These are phyloP conservation scores for Lepus americanus DNA, from an alignment of 2,113 vertebrate species.

Conservation along the genomic window DNA sequence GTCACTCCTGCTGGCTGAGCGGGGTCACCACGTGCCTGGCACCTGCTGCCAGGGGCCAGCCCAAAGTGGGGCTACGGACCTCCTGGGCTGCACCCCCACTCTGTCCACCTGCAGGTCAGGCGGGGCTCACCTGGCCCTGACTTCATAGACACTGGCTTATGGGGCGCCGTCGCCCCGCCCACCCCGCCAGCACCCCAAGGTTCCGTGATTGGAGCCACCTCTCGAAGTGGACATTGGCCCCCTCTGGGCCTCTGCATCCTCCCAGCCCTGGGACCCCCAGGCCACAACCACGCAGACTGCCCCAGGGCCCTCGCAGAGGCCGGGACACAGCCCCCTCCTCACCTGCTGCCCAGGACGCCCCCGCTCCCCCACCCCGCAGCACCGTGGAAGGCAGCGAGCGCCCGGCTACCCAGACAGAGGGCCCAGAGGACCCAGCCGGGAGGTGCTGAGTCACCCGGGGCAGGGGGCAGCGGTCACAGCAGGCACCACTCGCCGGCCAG, in stretches of 20 bases:
- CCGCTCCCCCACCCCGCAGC: no score
- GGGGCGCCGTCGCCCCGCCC: background rate
- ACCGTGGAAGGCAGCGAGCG: no score
- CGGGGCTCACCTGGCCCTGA: no score
- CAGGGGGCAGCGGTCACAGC: background rate
- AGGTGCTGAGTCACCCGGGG: background rate
- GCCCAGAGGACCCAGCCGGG: fast-evolving
- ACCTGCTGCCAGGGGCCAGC: background rate
- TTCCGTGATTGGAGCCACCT: fast-evolving
- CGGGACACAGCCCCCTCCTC: no score
- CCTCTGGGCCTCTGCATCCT: no score
- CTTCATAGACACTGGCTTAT: background rate
- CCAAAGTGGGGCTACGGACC: background rate
- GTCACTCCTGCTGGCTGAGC: background rate
- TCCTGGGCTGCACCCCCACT: background rate
- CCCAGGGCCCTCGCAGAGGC: no score
- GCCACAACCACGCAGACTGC: no score
- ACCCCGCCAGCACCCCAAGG: fast-evolving
- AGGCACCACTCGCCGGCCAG: fast-evolving
- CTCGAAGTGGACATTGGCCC: background rate
- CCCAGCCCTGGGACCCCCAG: no score
- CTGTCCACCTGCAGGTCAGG: background rate
- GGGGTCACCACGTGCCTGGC: no score
- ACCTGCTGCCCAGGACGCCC: no score
- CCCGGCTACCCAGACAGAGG: background rate